Base-by-base conservation (phyloP, 2,888 invertebrate genomes). In the Cylindroiulus punctatus region DNA sequence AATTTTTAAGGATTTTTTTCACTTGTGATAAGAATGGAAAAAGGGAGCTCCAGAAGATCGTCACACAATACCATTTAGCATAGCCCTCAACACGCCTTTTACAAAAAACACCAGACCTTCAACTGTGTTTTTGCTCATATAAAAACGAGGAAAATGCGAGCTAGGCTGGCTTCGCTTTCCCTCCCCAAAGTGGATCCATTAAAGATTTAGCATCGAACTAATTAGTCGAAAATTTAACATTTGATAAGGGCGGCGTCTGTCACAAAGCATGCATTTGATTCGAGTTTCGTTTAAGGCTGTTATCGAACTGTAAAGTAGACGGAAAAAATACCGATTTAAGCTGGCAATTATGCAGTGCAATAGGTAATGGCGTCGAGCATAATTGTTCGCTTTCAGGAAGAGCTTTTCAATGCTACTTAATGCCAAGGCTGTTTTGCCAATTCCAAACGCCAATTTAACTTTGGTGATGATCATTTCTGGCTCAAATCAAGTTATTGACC, bases 161-260 rank as follows among this genome's bases (percentile, higher is more conserved):
- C 12, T 2, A 12, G 30, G 22, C 30, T 26, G 30, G 17, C 5
- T 2, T 52, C 52, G n/a, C 17, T 8, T 30, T 65, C 65, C 26
- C 14, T 76, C 30, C 76, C 26, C 76, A 76, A 76, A 76, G 26
- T 8, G 8, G 76, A 26, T 26, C 76, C 76, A 76, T 76, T 76
- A 76, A 76, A 76, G 76, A 30, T 76, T 76, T 30, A 76, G 76
- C 76, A 76, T 10, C 76, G 14, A 76, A 30, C 76, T 76, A 76
- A 76, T 76, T 76, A 76, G 76, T 76, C 76, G 76, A 30, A 76
- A 76, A 76, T 76, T 76, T 30, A 76, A 30, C 76, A 26, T 76
- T 76, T 76, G 30, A 22, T 76, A 76, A 26, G 76, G 76, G 4
- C 30, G 30, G 30, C 76, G 76, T 76, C 76, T 76, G 76, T 76